These are phyloP conservation scores for Euwallacea similis DNA, from an alignment of 1,140 invertebrate genomes.

Conservation along the genomic window DNA sequence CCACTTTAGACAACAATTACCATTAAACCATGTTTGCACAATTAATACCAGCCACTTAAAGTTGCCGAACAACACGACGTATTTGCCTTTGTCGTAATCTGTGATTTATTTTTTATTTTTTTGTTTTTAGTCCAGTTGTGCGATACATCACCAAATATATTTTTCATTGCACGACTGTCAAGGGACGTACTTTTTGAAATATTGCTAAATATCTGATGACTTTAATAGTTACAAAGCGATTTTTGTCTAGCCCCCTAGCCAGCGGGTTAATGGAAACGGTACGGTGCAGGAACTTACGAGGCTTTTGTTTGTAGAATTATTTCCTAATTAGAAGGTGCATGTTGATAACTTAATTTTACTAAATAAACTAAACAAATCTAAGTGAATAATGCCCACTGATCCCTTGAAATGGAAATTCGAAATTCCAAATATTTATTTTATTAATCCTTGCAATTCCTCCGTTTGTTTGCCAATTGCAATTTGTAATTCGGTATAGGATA, in stretches of 20 bases:
- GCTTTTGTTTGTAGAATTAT: too few species aligned
- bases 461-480: conserved; percentile 11
- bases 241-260: neutral
- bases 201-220: neutral
- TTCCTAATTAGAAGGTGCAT: too few species aligned
- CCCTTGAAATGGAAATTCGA: conserved; percentile 6
- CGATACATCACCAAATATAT: conserved; percentile 17
- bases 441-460: conserved; percentile 15
- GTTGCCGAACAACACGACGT: conserved; percentile 1
- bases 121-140: neutral
- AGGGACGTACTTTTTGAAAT: neutral
- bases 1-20: conserved; percentile 1
- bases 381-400: conserved; percentile 8
- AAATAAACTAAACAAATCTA: conserved; percentile 6
- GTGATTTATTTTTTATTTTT: conserved; percentile 24
- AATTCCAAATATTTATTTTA: conserved; percentile 10
- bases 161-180: conserved; percentile 5
- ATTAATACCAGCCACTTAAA: neutral
- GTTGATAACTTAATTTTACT: too few species aligned
- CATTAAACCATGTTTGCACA: neutral
- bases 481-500: neutral
- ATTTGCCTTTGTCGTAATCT: conserved; percentile 9
- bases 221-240: neutral
- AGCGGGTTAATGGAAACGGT: too few species aligned
- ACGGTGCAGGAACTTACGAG: too few species aligned